Conservation (phyloP, 2,888 invertebrate species). For the Metalampra italica region DNA sequence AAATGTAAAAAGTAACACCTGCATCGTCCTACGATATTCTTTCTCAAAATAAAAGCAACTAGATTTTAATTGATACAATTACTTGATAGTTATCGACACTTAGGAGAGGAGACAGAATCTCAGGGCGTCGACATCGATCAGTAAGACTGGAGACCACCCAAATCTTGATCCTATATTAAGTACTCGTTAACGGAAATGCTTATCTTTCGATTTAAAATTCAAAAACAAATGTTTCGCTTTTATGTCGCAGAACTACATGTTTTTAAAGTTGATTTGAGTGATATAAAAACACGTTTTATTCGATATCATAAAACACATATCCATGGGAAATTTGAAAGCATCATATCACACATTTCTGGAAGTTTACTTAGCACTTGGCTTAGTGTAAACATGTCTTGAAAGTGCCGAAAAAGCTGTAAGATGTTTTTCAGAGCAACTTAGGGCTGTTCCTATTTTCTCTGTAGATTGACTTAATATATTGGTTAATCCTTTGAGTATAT, state of each 20-base stretch:
- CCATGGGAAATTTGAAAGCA: slow-evolving; percentile 19
- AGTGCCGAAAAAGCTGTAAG: background rate
- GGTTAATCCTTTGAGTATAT: too few species aligned
- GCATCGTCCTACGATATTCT: background rate
- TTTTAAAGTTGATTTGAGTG: background rate
- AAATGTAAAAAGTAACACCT: too few species aligned
- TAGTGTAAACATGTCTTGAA: slow-evolving; percentile 24
- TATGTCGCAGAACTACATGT: background rate
- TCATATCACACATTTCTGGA: slow-evolving; percentile 18
- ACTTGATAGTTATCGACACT: slow-evolving; percentile 37
- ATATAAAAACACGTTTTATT: background rate
- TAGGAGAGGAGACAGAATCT: slow-evolving; percentile 35
- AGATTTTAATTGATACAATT: slow-evolving; percentile 16
- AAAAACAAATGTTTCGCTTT: slow-evolving; percentile 12
- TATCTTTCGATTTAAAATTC: slow-evolving; percentile 18
- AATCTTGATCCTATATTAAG: slow-evolving; percentile 16
- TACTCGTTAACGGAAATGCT: slow-evolving; percentile 22
- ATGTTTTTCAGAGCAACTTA: background rate
- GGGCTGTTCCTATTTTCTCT: background rate
- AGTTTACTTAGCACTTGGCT: slow-evolving; percentile 25
- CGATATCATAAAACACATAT: slow-evolving; percentile 10
- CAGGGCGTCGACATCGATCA: slow-evolving; percentile 32
- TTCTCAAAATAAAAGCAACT: background rate
- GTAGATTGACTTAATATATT: too few species aligned
- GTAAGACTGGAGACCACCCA: slow-evolving; percentile 51